Base-by-base conservation (phyloP, 2,797 vertebrate species). In the Liparis tanakae region DNA sequence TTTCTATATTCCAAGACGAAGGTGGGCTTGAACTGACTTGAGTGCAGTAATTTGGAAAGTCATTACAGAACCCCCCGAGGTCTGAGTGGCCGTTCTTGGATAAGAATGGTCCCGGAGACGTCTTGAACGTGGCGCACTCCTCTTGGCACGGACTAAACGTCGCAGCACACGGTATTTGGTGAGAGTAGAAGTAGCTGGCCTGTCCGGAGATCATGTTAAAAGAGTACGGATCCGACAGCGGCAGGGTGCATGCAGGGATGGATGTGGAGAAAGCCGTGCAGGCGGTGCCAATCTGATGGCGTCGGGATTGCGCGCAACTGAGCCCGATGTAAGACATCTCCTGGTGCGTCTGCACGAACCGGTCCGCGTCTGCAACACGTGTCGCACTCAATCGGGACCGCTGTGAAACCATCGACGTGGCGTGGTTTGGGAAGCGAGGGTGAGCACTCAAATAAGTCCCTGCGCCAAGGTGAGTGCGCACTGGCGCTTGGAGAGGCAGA, bases 141-240 rank as follows among this genome's bases (percentile, higher is more conserved):
- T 90, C 89, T 25, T 80, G 91, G 51, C 89, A 76, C 54, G 89
- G 70, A 46, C 78, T 83, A 53, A 93, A 87, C 36, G 78, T 37
- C 13, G 87, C 67, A 17, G 80, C 48, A 59, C 89, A 88, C 1
- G 92, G 91, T 50, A 93, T 84, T 20, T 91, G 93, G 20, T 92
- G 93, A 3, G 94, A 88, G 80, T 94, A 93, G 74, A 95, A 91
- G 80, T 93, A 94, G 58, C 92, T 93, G 65, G 94, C 87, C 44
- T 93, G 93, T 58, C 93, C 92, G 2, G 93, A 90, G 74, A 95
- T 88, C 84, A 94, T 73, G 74, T 93, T 93, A 62, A 95, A 86
- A 5, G 93, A 88, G 64, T 93, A 88, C 0, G 92, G 92, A 12
- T 91, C 85, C 6, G 92, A 78, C 41, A 92, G 82, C 8, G 92